Evolutionary conservation across 2,888 invertebrate species (phyloP), one percentile per base, ranked within the genome.

Genomic region (Agrotis segetum): DNA sequence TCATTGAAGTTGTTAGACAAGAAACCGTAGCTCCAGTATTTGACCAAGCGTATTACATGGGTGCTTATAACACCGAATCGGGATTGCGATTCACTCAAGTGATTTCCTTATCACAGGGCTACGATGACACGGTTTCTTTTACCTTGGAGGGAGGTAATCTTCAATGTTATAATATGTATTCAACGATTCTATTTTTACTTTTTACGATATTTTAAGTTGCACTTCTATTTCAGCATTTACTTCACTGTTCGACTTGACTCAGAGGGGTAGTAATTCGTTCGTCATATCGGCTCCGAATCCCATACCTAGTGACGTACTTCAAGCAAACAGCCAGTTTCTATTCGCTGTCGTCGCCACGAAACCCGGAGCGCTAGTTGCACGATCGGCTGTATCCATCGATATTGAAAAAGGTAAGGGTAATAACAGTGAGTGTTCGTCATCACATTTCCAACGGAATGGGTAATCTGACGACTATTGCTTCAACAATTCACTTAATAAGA

Each of bases 111-210:
- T 58, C 66, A 6, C 71, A 81, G 50, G 93, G 93, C 44, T 91
- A 84, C 73, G 92, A 92, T 69, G 83, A 84, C 40, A 87, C 87
- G 7, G 91, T 91, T 24, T 71, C 58, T 14, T 92, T 93, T 78
- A 59, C 65, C 46, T 79, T 92, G 60, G 86, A 86, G 72, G 92
- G 91, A 81, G 92, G 92, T 92, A 73, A 69, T 67, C 17, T 19
- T 65, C 11, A 24, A 24, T 34, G 13, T n/a, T 55, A 24, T 14
- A 3, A 46, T n/a, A n/a, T n/a, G n/a, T n/a, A 19, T 40, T 19
- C n/a, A 17, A 34, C 47, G 16, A 40, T 1, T 11, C 40, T 40
- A 1, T 40, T 40, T 9, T 40, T 11, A 40, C 40, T 0, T 13
- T 14, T 19, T 52, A 29, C 40, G 52, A 62, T 60, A 11, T 47